Conservation (phyloP, 2,797 vertebrate species). For the Lagodon rhomboides region DNA sequence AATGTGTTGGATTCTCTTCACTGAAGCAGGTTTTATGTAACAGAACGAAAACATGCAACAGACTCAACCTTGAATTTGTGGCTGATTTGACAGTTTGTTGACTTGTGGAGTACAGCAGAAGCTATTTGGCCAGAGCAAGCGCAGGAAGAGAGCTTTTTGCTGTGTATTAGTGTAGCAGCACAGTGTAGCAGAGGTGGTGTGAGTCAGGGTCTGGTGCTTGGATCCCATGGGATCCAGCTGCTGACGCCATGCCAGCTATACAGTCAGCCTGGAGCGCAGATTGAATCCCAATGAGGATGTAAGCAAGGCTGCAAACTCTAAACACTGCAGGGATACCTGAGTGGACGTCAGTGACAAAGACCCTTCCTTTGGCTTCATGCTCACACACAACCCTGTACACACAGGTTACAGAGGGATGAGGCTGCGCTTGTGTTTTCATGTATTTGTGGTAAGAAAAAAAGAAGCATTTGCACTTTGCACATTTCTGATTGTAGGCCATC, state of each 20-base stretch:
- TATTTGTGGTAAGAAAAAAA: constrained; percentile 36
- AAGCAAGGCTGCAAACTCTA: constrained; percentile 40
- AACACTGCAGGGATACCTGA: constrained; percentile 17
- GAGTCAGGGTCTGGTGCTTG: constrained; percentile 79
- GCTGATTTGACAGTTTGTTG: constrained; percentile 52
- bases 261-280: constrained; percentile 54
- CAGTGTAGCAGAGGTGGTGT: constrained; percentile 53
- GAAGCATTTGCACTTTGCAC: constrained; percentile 63
- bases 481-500: constrained; percentile 63
- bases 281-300: constrained; percentile 73
- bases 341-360: constrained; percentile 3
- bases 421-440: constrained; percentile 16
- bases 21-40: constrained; percentile 33
- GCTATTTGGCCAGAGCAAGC: constrained; percentile 26
- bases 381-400: constrained; percentile 13
- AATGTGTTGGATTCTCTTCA: constrained; percentile 37
- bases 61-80: constrained; percentile 31
- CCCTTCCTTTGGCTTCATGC: background rate
- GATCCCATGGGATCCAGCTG: constrained; percentile 66
- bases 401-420: background rate
- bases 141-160: constrained; percentile 34
- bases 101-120: constrained; percentile 37
- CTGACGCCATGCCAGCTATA: constrained; percentile 70
- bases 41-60: constrained; percentile 28
- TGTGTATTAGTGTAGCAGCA: constrained; percentile 34